Base-by-base conservation (phyloP, 2,797 vertebrate genomes). In the Kryptopterus vitreolus region DNA sequence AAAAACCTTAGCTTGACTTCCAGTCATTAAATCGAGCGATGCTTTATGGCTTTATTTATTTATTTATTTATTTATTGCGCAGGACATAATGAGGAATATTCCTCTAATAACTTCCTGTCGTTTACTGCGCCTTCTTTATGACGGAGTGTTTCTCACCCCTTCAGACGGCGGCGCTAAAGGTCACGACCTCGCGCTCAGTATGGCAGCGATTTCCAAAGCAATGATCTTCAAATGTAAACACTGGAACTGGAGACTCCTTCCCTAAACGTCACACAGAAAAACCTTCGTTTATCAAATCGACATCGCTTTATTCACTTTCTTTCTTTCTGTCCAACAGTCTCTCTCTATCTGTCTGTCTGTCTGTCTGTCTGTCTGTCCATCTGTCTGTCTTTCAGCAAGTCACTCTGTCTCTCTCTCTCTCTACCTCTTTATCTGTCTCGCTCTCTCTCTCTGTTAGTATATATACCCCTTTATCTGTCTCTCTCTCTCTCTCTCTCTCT, bases 51-150 rank as follows among this genome's bases (percentile, higher is more conserved):
- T 87, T 88, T 69, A 53, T 61, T 75, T 70, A 22, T 16, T 70
- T 50, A 81, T 78, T 70, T 69, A 9, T 26, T 66, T 48, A 29
- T 83, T 78, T 55, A 87, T 88, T 86, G 83, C 77, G n/a, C 84
- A 87, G 86, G 90, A 88, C 89, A 89, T 90, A 88, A 87, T 84
- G 81, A 78, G 88, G 65, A 90, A 89, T 89, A 90, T 91, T 88
- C 87, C 89, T 83, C 87, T 91, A 91, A 91, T 91, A 88, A 91
- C 85, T 87, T 89, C 86, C 89, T 90, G 90, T 89, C 89, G 88
- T 87, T 87, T 83, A 83, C 26, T 10, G 46, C 22, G 35, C 15
- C 31, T 73, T 71, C 12, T 55, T 72, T 53, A 50, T 11, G 68
- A 52, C 8, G 38, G 38, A 26, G 38, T 1, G 6, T 48, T 69